Evolutionary conservation across 2,797 vertebrate species (phyloP), one percentile per base, ranked within the genome.

Genomic region (Lepilemur septentrionalis): DNA sequence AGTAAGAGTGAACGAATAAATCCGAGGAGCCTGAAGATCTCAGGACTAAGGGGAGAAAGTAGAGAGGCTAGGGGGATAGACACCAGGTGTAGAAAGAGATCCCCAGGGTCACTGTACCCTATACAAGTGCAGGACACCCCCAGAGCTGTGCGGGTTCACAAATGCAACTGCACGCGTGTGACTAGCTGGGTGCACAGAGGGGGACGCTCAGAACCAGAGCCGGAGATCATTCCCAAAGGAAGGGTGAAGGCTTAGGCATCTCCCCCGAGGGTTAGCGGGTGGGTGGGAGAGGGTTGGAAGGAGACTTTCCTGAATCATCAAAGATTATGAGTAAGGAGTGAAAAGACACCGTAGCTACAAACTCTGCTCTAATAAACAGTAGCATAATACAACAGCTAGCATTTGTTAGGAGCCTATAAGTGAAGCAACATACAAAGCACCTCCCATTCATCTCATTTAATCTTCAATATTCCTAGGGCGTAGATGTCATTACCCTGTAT

Each of bases 81-180:
- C 1, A 12, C 7, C 18, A 46, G 23, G 5, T 43, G 7, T 2
- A 20, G n/a, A 48, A 3, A 15, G 32, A 14, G 43, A 59, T 22
- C n/a, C 22, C 30, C 4, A 5, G 22, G 22, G 41, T n/a, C 83
- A 80, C 0, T 6, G 10, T 0, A 5, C 18, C 41, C 17, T 32
- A 14, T 1, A 41, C 12, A 5, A n/a, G n/a, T 10, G 17, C 32
- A 28, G 82, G 57, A 14, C 28, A 14, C 32, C 5, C n/a, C n/a
- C 23, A 28, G 35, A 75, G 3, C 7, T 0, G 0, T 8, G 7
- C 0, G 0, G 61, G 35, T 1, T 73, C 50, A 82, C 15, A 25
- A 15, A 5, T 12, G 38, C 55, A n/a, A 22, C 48, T 55, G 12
- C 63, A 25, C 0, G 2, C 38, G 4, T 41, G 46, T 41, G 41